Evolutionary conservation across 1,140 invertebrate species (phyloP).

Genomic region (Ips nitidus): DNA sequence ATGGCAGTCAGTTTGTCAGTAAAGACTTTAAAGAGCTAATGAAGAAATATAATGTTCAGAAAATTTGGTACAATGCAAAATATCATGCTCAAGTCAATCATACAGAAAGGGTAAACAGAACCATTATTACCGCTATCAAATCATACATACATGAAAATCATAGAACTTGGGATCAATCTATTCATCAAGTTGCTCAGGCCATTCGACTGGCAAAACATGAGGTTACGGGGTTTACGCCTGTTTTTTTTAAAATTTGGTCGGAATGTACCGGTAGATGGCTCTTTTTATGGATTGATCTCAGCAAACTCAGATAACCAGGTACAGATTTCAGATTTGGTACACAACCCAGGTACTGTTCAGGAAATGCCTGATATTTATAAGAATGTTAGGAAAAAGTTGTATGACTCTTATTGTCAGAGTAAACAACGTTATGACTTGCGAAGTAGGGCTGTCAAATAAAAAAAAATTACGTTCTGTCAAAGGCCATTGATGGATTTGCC

Average conservation of each 20-base stretch:
- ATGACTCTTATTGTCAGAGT: not conserved
- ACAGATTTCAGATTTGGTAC: not conserved
- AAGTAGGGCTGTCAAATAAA: not conserved
- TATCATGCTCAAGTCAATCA: too few relatives aligned
- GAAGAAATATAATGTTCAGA: not conserved
- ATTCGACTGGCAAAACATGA: too few relatives aligned
- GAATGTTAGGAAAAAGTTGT: not conserved
- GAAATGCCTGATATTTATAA: not conserved
- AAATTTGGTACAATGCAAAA: not conserved
- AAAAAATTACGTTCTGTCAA: not conserved
- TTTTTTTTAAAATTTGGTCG: too few relatives aligned
- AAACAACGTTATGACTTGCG: not conserved
- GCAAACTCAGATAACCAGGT: not conserved
- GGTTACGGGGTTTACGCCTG: too few relatives aligned
- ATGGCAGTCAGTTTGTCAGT: constrained; percentile 14
- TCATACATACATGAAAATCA: too few relatives aligned
- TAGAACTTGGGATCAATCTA: too few relatives aligned
- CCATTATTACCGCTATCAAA: too few relatives aligned
- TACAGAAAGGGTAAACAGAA: too few relatives aligned
- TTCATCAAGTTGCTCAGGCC: too few relatives aligned
- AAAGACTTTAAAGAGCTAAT: constrained; percentile 27
- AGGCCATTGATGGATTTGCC: not conserved
- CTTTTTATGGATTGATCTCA: not conserved
- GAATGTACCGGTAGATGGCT: not conserved
- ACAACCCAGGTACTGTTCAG: not conserved